A percentile compares a stretch with the other conserved stretches of the same genome.
Evolutionary conservation across 2,888 invertebrate species (phyloP).

Genomic region (Carabus problematicus): DNA sequence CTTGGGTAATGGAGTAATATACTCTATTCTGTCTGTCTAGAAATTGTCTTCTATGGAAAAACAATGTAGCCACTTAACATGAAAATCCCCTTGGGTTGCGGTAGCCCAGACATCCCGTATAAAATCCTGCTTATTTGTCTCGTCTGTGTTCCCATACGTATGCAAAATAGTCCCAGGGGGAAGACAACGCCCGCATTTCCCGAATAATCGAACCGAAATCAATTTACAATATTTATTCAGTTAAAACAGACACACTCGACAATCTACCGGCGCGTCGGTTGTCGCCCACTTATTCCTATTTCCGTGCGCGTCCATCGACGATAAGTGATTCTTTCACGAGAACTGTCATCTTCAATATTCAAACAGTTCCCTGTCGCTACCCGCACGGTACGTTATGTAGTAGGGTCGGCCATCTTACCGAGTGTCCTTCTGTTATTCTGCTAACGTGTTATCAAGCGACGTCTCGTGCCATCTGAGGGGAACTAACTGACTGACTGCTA

Average conservation of each 20-base stretch:
- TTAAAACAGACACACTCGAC: conserved; percentile 27
- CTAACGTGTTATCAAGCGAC: conserved; percentile 34
- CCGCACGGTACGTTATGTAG: too few species aligned
- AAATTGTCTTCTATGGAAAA: conserved; percentile 3
- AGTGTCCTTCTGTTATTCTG: conserved; percentile 21
- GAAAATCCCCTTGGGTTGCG: background rate
- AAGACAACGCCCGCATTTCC: conserved; percentile 14
- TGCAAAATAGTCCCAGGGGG: conserved; percentile 36
- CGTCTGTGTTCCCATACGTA: conserved; percentile 21
- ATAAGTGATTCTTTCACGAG: conserved; percentile 13
- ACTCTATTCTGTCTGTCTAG: background rate
- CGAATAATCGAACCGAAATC: conserved; percentile 37
- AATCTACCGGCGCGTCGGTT: background rate
- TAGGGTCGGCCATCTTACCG: too few species aligned
- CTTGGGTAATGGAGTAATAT: too few species aligned
- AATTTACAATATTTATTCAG: conserved; percentile 37
- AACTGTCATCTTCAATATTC: conserved; percentile 16
- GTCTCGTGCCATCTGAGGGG: conserved; percentile 11
- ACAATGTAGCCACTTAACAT: background rate
- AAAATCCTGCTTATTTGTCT: conserved; percentile 32
- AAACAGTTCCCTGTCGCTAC: conserved; percentile 7
- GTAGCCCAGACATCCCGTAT: conserved; percentile 10
- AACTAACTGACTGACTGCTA: too few species aligned
- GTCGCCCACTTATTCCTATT: background rate
- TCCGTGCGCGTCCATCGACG: conserved; percentile 3